These are phyloP conservation scores for Melikaiella ostensackeni DNA, from an alignment of 2,888 invertebrate species.

Conservation along the genomic window DNA sequence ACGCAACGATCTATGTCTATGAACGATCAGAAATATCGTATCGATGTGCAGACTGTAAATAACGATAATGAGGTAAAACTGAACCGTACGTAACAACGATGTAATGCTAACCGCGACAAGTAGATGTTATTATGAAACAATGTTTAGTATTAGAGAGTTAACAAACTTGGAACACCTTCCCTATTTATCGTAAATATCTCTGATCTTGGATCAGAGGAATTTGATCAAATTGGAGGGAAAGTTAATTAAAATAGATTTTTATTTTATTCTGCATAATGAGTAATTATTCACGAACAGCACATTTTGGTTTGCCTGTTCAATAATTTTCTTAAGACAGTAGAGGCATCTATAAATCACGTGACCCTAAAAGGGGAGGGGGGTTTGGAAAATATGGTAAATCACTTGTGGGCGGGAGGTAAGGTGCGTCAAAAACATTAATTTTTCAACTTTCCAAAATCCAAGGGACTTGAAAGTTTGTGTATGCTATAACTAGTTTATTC, in stretches of 20 bases:
- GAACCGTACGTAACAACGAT: slow-evolving; percentile 18
- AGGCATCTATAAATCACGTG: too few relatives aligned
- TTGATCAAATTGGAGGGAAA: background rate
- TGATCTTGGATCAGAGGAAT: background rate
- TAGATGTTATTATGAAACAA: slow-evolving; percentile 35
- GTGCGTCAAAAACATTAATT: too few relatives aligned
- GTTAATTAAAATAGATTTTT: background rate
- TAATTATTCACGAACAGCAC: too few relatives aligned
- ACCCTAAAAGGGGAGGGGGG: too few relatives aligned
- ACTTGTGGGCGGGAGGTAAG: too few relatives aligned
- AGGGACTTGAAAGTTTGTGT: too few relatives aligned
- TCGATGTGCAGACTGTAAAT: slow-evolving; percentile 36
- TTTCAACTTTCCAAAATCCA: too few relatives aligned
- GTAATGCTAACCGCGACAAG: slow-evolving; percentile 35
- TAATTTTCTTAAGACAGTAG: too few relatives aligned
- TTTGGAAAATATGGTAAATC: too few relatives aligned
- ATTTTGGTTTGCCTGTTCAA: too few relatives aligned
- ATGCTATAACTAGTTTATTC: too few relatives aligned
- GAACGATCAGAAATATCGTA: slow-evolving; percentile 27
- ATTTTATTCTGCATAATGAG: too few relatives aligned
- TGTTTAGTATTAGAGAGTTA: slow-evolving; percentile 7
- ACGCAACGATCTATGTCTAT: slow-evolving; percentile 33
- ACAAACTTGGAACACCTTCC: slow-evolving; percentile 4
- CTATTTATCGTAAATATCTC: slow-evolving; percentile 4
- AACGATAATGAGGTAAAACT: slow-evolving; percentile 39